Base-by-base conservation (phyloP, 2,113 vertebrate genomes). In the Centropristis striata region DNA sequence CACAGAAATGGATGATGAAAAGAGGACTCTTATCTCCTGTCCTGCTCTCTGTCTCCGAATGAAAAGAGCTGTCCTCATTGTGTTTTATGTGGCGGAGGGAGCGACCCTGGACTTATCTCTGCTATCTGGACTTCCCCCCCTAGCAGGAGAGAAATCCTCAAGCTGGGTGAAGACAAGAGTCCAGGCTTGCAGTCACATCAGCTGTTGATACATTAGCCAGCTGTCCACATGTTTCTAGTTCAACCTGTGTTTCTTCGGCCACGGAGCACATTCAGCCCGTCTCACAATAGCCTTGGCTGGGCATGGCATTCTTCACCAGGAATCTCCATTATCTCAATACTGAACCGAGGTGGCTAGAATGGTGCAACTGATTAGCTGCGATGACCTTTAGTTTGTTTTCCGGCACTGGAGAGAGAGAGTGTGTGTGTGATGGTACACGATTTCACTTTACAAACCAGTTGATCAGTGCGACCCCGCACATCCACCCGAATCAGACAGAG, bases 261-360 rank as follows among this genome's bases (percentile, higher is more conserved):
- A 39, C 42, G 20, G 51, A 59, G 50, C 42, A 10, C 50, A 21
- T 54, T 53, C 20, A 64, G 65, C 39, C 39, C 8, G 20, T 25
- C 23, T 74, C 42, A 36, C 77, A 54, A 51, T 61, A 60, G 73
- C 68, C 6, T 58, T 64, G 41, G 63, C 55, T 65, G 20, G 69
- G 15, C 12, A 1, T 67, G 75, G 28, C 61, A 39, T 79, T 77
- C 36, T 66, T 82, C 73, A 64, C 11, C 4, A 32, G 58, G 68
- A 73, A 73, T 74, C 77, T 71, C 53, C 68, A 23, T 54, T 69
- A 82, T 72, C 75, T 86, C 77, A 80, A 85, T 50, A 70, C n/a
- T 39, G 44, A 50, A 16, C 64, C 2, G 53, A 77, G 69, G 54
- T 58, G 64, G 25, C 71, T 49, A 78, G 50, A 80, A 73, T 57